Conservation (phyloP, 2,797 vertebrate species). For the Periophthalmus magnuspinnatus region DNA sequence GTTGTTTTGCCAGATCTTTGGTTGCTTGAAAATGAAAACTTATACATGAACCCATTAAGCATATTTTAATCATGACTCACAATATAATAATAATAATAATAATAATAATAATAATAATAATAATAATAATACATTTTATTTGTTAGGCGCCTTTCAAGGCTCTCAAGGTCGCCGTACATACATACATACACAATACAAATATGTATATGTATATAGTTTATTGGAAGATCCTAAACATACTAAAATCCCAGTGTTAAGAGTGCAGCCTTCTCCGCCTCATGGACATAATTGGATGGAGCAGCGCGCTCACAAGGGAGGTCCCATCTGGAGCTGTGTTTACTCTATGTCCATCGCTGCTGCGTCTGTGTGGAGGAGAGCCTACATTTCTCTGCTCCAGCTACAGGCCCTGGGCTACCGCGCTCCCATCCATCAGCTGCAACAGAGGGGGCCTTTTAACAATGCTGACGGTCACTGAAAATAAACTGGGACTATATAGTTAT, state of each 20-base stretch:
- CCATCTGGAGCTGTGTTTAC: conserved; percentile 72
- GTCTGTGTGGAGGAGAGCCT: conserved; percentile 52
- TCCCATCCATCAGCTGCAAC: conserved; percentile 73
- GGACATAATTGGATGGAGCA: conserved; percentile 59
- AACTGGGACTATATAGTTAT: conserved; percentile 72
- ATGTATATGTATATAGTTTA: too few relatives aligned
- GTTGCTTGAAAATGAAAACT: not conserved
- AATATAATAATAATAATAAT: too few relatives aligned
- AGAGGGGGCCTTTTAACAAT: conserved; percentile 77
- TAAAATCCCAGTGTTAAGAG: conserved; percentile 17
- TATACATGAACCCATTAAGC: too few relatives aligned
- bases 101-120: too few relatives aligned
- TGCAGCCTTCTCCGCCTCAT: conserved; percentile 10
- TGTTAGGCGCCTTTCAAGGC: too few relatives aligned
- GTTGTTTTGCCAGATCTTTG: not conserved
- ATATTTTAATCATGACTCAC: not conserved
- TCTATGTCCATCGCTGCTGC: conserved; percentile 31
- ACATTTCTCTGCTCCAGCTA: conserved; percentile 70
- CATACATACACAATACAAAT: too few relatives aligned
- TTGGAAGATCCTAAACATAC: not conserved
- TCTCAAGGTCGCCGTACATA: too few relatives aligned
- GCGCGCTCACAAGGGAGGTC: conserved; percentile 66
- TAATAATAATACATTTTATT: too few relatives aligned
- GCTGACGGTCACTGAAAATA: conserved; percentile 63
- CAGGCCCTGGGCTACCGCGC: conserved; percentile 66